Base-by-base conservation (phyloP, 2,113 vertebrate genomes). In the Siniperca knerii region DNA sequence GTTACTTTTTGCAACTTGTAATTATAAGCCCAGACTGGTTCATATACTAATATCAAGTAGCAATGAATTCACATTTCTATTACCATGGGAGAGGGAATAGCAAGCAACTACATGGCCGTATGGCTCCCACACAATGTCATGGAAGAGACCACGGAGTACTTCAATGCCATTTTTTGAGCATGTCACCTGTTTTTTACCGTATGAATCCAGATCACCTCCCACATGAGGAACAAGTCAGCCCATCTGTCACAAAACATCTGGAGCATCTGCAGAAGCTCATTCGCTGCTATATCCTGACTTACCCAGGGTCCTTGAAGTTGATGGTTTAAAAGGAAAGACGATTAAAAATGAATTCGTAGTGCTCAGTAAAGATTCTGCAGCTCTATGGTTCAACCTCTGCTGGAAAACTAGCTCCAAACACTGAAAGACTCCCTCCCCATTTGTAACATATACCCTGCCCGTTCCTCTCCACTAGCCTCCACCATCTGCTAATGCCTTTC, bases 401-500 rank as follows among this genome's bases (percentile, higher is more conserved):
- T 79, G 48, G 57, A 44, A 35, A 18, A 70, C 8, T 21, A 81
- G 55, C 25, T 15, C 29, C 16, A 57, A 75, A 77, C 6, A 54
- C 25, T 23, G 48, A 48, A 79, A 83, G 55, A 76, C 61, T 79
- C 62, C 76, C 57, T 87, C 61, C 81, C 79, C 69, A 66, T 88
- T 77, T 61, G 73, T 89, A 85, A 89, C 78, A 82, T 64, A 67
- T 25, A 77, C 73, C 65, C 86, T 77, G 75, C 82, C 65, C 29
- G 50, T 93, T 93, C 75, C 75, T 78, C 87, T 86, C 83, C 67
- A 81, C 85, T 91, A 79, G 82, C 80, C 79, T 80, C 84, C 50
- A 81, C 92, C 93, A 94, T 94, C 93, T 93, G 94, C 67, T 93
- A 52, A 74, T 80, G 73, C 66, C 77, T 85, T 79, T 74, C 93